These are phyloP conservation scores for Odontothrips loti DNA, from an alignment of 2,888 invertebrate species.

Conservation along the genomic window DNA sequence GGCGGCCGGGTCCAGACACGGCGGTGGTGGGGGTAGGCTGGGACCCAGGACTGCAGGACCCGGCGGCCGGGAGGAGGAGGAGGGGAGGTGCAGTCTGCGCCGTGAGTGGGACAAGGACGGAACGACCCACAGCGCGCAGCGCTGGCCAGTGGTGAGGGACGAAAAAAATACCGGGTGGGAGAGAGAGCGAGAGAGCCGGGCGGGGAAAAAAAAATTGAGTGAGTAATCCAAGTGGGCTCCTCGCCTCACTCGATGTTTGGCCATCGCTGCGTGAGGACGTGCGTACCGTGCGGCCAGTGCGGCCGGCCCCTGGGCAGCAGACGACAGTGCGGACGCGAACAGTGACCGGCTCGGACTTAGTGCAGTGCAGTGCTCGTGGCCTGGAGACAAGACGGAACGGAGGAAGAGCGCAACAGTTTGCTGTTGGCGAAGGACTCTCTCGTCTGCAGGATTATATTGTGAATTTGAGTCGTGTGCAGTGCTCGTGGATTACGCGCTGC, in stretches of 20 bases:
- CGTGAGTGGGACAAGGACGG: constrained; percentile 3
- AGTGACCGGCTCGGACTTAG: too few species aligned
- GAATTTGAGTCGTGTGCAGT: not conserved
- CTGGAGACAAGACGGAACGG: too few species aligned
- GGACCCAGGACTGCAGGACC: not conserved
- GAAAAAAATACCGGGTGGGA: constrained; percentile 19
- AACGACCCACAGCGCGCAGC: not conserved
- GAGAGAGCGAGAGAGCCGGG: not conserved
- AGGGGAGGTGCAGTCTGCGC: not conserved
- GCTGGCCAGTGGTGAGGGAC: not conserved
- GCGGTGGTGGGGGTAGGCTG: not conserved
- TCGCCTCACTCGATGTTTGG: constrained; percentile 4
- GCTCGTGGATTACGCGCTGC: not conserved
- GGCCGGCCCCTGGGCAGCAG: constrained; percentile 21
- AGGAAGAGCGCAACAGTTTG: not conserved
- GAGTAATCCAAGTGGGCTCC: constrained; percentile 14
- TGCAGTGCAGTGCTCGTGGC: not conserved
- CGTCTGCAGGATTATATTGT: not conserved
- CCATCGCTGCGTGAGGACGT: constrained; percentile 17
- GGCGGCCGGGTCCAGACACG: constrained; percentile 4
- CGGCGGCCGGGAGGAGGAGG: not conserved
- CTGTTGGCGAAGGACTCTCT: not conserved
- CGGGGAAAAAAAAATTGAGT: constrained; percentile 9
- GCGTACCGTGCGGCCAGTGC: not conserved
- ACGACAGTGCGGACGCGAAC: not conserved